These are phyloP conservation scores for Arizona elegans DNA, from an alignment of 2,113 vertebrate genomes.

Conservation along the genomic window DNA sequence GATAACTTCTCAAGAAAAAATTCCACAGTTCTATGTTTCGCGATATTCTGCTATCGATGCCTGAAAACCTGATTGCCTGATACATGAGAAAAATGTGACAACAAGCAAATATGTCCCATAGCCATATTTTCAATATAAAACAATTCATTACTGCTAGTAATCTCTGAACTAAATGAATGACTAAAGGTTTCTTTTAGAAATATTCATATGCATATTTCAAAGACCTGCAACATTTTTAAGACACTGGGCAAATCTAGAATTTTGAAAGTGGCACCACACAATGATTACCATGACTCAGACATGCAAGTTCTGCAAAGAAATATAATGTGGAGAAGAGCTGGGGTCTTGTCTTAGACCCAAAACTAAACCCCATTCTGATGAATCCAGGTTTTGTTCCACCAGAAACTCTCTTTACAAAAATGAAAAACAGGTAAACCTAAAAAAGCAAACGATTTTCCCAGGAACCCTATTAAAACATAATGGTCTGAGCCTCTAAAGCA, in stretches of 20 bases:
- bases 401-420: background rate
- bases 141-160: background rate
- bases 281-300: background rate
- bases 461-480: background rate
- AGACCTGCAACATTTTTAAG: background rate
- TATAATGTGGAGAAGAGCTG: background rate
- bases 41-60: constrained; percentile 29
- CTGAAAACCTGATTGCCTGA: constrained; percentile 15
- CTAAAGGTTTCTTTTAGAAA: background rate
- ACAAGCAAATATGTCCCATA: constrained; percentile 1
- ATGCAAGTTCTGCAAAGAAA: background rate
- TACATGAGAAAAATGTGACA: constrained; percentile 26
- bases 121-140: constrained; percentile 31
- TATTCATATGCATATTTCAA: constrained; percentile 7
- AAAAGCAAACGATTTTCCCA: background rate
- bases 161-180: background rate
- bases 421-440: background rate
- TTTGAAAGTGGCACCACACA: background rate
- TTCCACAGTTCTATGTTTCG: background rate
- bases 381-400: background rate
- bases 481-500: background rate
- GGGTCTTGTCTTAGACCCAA: background rate
- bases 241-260: background rate
- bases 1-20: background rate
- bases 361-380: background rate